These are phyloP conservation scores for Enhydra lutris DNA, from an alignment of 2,113 vertebrate genomes.

Conservation along the genomic window DNA sequence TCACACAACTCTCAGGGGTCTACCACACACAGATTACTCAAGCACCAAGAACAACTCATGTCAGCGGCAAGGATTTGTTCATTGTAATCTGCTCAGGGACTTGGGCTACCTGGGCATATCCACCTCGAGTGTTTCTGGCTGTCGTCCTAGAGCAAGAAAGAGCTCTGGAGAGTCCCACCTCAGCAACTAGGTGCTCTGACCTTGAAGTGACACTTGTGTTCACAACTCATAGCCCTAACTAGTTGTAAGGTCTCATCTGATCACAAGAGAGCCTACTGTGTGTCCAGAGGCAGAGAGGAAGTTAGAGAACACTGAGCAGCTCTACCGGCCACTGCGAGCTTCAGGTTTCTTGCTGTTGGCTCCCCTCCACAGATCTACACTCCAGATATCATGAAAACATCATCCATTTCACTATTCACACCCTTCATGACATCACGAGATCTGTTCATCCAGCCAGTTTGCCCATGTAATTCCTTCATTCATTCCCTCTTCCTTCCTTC, in stretches of 20 bases:
- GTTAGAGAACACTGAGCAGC: no score
- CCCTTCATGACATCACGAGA: background rate
- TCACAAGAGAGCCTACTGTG: background rate
- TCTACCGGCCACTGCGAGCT: fast-evolving
- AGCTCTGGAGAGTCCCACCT: background rate
- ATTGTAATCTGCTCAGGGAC: background rate
- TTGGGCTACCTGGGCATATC: background rate
- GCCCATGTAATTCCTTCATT: no score
- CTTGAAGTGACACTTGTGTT: background rate
- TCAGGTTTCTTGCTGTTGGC: background rate
- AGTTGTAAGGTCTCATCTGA: background rate
- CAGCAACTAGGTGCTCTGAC: background rate
- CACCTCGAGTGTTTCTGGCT: background rate
- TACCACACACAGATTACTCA: background rate
- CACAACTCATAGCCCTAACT: background rate
- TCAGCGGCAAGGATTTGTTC: background rate
- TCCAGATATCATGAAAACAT: background rate
- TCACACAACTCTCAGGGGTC: background rate
- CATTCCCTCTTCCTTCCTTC: background rate
- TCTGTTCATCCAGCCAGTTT: background rate
- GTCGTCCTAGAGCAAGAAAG: background rate
- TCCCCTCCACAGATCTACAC: background rate
- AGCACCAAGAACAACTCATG: background rate
- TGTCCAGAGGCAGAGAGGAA: background rate
- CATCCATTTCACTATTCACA: background rate